These are phyloP conservation scores for Leucophora obtusa DNA, from an alignment of 2,888 invertebrate genomes.

Conservation along the genomic window DNA sequence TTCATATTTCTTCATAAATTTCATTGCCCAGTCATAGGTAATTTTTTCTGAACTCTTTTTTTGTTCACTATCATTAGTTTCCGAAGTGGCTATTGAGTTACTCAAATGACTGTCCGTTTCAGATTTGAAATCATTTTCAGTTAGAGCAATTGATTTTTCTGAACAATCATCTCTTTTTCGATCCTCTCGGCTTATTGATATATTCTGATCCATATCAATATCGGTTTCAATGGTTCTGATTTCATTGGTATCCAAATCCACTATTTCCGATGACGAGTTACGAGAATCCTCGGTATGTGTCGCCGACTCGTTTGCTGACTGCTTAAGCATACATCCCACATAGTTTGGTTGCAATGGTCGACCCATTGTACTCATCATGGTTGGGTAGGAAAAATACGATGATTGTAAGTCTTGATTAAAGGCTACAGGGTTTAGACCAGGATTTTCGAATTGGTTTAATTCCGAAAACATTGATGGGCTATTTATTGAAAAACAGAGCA, in stretches of 20 bases:
- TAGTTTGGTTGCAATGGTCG: conserved; percentile 71
- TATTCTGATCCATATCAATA: conserved; percentile 66
- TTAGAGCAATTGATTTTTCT: conserved; percentile 49
- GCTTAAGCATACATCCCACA: conserved; percentile 72
- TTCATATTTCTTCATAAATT: conserved; percentile 90
- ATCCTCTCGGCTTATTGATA: conserved; percentile 45
- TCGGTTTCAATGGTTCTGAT: conserved; percentile 77
- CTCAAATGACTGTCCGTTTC: conserved; percentile 55
- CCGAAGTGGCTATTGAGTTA: conserved; percentile 48
- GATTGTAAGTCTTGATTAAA: conserved; percentile 56
- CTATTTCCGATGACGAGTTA: conserved; percentile 75
- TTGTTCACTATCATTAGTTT: conserved; percentile 82
- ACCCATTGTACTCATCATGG: conserved; percentile 58
- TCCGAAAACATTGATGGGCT: conserved; percentile 50
- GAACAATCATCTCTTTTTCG: conserved; percentile 5
- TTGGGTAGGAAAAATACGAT: conserved; percentile 58
- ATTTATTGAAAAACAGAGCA: conserved; percentile 23
- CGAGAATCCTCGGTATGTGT: conserved; percentile 69
- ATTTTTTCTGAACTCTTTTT: conserved; percentile 76
- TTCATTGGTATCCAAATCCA: conserved; percentile 78
- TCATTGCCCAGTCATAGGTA: conserved; percentile 93
- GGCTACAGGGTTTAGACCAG: conserved; percentile 16
- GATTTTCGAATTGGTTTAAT: conserved; percentile 54
- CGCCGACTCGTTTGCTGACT: conserved; percentile 67
- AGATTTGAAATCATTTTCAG: conserved; percentile 43